Base-by-base conservation (phyloP, 2,888 invertebrate species). In the Opisthograptis luteolata region DNA sequence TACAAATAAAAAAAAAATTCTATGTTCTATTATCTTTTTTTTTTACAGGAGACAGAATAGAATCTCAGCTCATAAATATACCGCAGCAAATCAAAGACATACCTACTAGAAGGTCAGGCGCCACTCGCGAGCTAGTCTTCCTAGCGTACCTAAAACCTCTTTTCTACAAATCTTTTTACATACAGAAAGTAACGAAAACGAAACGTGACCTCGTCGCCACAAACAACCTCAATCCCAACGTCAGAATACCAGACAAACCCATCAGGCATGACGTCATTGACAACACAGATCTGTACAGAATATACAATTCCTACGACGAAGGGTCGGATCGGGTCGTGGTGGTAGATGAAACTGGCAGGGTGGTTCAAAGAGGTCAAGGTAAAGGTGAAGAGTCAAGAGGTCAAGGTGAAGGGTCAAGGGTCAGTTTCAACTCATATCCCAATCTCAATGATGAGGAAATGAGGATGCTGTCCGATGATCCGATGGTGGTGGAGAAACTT, bases 61-160 rank as follows among this genome's bases (percentile, higher is more conserved):
- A 91, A 0, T 76, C 91, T 32, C 93, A 98, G 76, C 56, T 94
- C 0, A 84, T 95, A 0, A 93, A 94, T 0, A 87, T 97, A 50
- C 91, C 95, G 0, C 68, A 80, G 0, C 58, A 85, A 0, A 87
- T 96, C 0, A 55, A 70, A 19, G 73, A 80, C 0, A 92, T 96
- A 22, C 86, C 87, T 0, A 95, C 94, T 22, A 84, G 97, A 22
- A 42, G 68, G 0, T 94, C 95, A 0, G 71, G 61, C 1, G 95
- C 96, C 0, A 92, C 87, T 0, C 88, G 92, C 62, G 96, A 97
- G 64, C 74, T 97, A 0, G 85, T 96, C 0, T 97, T 97, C 73
- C 66, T 91, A n/a, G 94, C 94, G 0, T 66, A 78, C 2, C 76
- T 93, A 2, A 68, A 96, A 1, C 94, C 96, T 0, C 85, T 96